These are phyloP conservation scores for Cancer borealis DNA, from an alignment of 2,888 invertebrate genomes.

Conservation along the genomic window DNA sequence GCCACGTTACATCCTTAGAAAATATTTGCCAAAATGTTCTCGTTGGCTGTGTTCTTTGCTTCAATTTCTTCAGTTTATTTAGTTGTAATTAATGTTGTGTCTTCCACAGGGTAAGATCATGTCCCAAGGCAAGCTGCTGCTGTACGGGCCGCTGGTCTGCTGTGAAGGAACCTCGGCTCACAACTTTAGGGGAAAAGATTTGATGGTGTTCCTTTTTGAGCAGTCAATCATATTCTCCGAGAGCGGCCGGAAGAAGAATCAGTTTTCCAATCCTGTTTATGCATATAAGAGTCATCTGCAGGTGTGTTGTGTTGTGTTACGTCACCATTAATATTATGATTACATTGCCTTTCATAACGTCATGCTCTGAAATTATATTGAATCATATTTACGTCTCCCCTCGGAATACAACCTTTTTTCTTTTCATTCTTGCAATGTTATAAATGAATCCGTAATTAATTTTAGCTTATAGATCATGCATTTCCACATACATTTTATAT, in stretches of 20 bases:
- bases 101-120: constrained; percentile 93
- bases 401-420: no score
- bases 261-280: constrained; percentile 95
- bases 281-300: constrained; percentile 97
- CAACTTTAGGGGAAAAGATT: constrained; percentile 84
- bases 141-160: constrained; percentile 90
- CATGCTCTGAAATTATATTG: not conserved
- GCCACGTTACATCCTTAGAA: not conserved
- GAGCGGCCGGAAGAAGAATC: constrained; percentile 93
- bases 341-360: not conserved
- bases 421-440: not conserved
- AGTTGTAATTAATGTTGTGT: constrained; percentile 57
- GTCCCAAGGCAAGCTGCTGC: constrained; percentile 95
- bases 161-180: constrained; percentile 78
- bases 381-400: no score
- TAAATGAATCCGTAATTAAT: not conserved
- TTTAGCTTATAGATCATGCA: no score
- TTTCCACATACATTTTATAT: no score
- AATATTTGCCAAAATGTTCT: not conserved
- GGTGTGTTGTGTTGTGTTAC: constrained; percentile 82
- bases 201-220: constrained; percentile 98
- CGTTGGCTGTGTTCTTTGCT: not conserved
- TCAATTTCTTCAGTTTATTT: not conserved
- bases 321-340: not conserved
- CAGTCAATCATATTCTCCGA: constrained; percentile 84